Conservation (phyloP, 2,797 vertebrate genomes). For the Catostomus latipinnis region DNA sequence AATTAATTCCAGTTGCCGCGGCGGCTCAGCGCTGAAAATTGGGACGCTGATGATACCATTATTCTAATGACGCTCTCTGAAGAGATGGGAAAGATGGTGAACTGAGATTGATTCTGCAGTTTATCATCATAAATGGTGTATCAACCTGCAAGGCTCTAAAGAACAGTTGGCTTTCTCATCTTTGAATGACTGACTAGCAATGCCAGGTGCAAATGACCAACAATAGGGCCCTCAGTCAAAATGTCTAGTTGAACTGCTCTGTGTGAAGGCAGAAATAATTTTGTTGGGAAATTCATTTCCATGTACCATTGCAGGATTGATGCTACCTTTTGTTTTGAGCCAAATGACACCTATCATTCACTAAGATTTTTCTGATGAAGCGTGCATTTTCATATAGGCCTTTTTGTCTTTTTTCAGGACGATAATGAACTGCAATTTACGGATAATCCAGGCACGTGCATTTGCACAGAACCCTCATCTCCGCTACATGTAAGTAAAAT, state of each 20-base stretch:
- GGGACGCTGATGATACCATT: conserved; percentile 69
- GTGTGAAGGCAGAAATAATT: conserved; percentile 11
- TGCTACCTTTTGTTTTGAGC: neutral
- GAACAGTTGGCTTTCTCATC: conserved; percentile 52
- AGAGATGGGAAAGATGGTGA: conserved; percentile 61
- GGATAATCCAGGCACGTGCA: conserved; percentile 90
- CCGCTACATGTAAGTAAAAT: conserved; percentile 93
- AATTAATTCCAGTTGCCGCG: conserved; percentile 69
- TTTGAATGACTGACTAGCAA: conserved; percentile 46
- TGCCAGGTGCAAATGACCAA: conserved; percentile 39
- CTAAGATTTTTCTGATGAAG: neutral
- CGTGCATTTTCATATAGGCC: neutral
- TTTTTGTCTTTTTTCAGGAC: conserved; percentile 77
- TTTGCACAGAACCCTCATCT: conserved; percentile 96
- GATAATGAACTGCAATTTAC: conserved; percentile 96
- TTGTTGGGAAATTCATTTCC: conserved; percentile 1
- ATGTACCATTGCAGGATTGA: conserved; percentile 9
- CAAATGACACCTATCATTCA: conserved; percentile 9
- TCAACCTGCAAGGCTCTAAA: conserved; percentile 47
- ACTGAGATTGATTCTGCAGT: conserved; percentile 27
- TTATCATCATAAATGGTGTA: conserved; percentile 43
- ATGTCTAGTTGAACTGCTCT: neutral
- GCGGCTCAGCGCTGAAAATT: conserved; percentile 69
- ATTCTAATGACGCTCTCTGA: conserved; percentile 66
- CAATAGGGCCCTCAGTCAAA: conserved; percentile 18